Percentiles rank a stretch among this genome's conserved stretches.
phyloP scores from a whole-genome alignment of 2,888 invertebrate species.

The Stenodema calcarata region DNA sequence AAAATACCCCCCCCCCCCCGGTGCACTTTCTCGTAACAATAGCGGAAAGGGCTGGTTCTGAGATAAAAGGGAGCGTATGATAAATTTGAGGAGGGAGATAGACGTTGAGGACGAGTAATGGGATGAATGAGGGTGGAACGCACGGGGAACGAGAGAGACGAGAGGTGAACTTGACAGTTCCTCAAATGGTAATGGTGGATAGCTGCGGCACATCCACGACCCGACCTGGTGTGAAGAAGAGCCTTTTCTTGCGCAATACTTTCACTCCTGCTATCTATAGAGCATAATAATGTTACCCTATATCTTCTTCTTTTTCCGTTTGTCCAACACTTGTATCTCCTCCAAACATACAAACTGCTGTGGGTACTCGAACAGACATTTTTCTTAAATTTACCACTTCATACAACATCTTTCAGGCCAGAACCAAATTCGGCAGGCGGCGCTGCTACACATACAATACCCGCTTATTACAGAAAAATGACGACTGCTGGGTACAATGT shows the following conservation, averaged over 20 bases:
- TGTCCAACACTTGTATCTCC: too few species aligned
- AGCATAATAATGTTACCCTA: background rate
- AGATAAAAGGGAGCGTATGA: constrained; percentile 21
- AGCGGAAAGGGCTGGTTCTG: background rate
- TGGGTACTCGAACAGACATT: too few species aligned
- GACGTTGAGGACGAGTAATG: background rate
- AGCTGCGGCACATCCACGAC: background rate
- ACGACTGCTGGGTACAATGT: too few species aligned
- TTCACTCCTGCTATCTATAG: background rate
- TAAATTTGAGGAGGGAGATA: background rate
- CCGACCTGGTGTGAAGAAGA: background rate
- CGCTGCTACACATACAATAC: too few species aligned
- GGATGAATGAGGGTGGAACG: background rate
- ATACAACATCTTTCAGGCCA: too few species aligned
- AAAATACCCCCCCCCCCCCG: background rate
- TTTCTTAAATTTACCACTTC: too few species aligned
- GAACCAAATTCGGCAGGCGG: too few species aligned
- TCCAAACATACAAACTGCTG: too few species aligned
- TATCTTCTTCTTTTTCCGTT: background rate
- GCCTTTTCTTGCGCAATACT: constrained; percentile 29
- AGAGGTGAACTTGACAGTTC: background rate
- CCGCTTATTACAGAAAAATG: too few species aligned
- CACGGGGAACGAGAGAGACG: background rate
- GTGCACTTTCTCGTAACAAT: background rate
- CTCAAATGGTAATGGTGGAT: background rate